Evolutionary conservation across 2,113 vertebrate species (phyloP).

Genomic region (Ageneiosus marmoratus): DNA sequence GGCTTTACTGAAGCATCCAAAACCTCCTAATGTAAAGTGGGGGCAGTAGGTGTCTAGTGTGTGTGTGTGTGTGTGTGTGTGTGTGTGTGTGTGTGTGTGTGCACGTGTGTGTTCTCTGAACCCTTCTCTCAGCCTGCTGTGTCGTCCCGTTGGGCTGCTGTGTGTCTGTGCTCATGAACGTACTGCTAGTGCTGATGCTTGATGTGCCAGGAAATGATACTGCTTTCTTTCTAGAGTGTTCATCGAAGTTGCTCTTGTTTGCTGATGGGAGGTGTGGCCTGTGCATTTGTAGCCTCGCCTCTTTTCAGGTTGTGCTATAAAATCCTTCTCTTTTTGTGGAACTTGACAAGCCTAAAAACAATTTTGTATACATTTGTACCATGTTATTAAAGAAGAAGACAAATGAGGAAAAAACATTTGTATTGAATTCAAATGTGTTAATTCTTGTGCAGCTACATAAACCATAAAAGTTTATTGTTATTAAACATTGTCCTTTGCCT

Average conservation of each 20-base stretch:
- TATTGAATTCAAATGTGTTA: conserved; percentile 88
- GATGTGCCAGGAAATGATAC: conserved; percentile 37
- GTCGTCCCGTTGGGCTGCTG: conserved; percentile 47
- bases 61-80: conserved; percentile 24
- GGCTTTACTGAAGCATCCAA: conserved; percentile 28
- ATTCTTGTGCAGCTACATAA: conserved; percentile 98
- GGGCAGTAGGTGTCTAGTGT: conserved; percentile 9
- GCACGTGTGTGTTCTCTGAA: conserved; percentile 37
- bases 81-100: conserved; percentile 33
- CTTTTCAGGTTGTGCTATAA: conserved; percentile 87
- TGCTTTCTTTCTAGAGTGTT: conserved; percentile 46
- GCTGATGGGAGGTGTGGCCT: conserved; percentile 65
- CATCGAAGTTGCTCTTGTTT: conserved; percentile 63
- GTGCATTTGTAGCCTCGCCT: conserved; percentile 58
- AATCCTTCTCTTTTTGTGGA: conserved; percentile 90
- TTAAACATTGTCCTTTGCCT: neutral
- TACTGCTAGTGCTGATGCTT: conserved; percentile 50
- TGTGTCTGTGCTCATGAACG: conserved; percentile 46
- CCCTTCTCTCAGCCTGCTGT: conserved; percentile 42
- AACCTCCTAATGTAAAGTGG: conserved; percentile 40
- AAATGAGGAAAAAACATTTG: conserved; percentile 79
- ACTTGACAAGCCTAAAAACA: conserved; percentile 87
- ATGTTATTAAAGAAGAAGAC: conserved; percentile 83
- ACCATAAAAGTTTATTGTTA: conserved; percentile 85
- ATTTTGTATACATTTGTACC: conserved; percentile 99